These are phyloP conservation scores for Erpetoichthys calabaricus DNA, from an alignment of 2,797 vertebrate genomes.

Conservation along the genomic window DNA sequence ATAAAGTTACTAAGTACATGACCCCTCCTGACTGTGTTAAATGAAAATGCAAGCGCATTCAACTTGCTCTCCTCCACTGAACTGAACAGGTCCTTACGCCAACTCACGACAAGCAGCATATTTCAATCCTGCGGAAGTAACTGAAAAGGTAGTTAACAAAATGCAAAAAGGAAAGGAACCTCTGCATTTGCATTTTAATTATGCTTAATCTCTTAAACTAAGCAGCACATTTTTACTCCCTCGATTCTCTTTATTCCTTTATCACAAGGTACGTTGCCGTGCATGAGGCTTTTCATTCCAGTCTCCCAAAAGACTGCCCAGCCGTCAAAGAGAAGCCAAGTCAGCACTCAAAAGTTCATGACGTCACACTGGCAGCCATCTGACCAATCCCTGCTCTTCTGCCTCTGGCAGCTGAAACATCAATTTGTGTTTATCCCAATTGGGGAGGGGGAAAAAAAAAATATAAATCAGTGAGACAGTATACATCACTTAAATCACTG, in stretches of 20 bases:
- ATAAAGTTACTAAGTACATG: background rate
- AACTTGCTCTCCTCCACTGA: background rate
- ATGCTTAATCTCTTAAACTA: constrained; percentile 30
- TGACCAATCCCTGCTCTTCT: constrained; percentile 23
- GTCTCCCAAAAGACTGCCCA: constrained; percentile 37
- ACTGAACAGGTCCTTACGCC: background rate
- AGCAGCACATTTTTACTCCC: constrained; percentile 13
- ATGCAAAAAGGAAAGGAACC: constrained; percentile 17
- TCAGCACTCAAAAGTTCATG: constrained; percentile 52
- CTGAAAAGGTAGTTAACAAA: constrained; percentile 9
- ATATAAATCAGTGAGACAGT: constrained; percentile 5
- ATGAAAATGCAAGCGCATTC: background rate
- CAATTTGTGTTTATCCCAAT: constrained; percentile 13
- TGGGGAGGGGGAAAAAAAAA: constrained; percentile 3
- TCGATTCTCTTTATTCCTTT: constrained; percentile 11
- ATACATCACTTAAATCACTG: constrained; percentile 16
- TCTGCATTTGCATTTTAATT: constrained; percentile 35
- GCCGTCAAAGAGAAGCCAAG: constrained; percentile 42
- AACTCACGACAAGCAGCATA: background rate
- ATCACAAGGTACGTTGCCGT: constrained; percentile 29
- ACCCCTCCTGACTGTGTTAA: background rate
- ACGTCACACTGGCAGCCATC: constrained; percentile 42
- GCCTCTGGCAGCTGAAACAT: constrained; percentile 15
- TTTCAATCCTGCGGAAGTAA: background rate
- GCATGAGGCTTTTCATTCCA: constrained; percentile 34